Base-by-base conservation (phyloP, 2,113 vertebrate genomes). In the Chrysemys picta region DNA sequence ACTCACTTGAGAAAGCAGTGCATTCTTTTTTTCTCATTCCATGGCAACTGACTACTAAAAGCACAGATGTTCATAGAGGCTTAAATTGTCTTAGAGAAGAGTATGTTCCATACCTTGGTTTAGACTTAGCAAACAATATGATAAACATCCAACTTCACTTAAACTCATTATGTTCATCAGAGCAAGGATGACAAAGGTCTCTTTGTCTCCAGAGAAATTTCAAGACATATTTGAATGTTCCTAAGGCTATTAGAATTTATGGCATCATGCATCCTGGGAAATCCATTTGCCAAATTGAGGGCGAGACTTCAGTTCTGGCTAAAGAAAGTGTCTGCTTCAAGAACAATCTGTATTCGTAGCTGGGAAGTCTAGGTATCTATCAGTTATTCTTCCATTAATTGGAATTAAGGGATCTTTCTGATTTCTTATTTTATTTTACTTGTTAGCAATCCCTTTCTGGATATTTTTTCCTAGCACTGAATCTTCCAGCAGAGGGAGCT, bases 401-500 rank as follows among this genome's bases (percentile, higher is more conserved):
- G 65, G 19, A 38, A 72, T 72, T 72, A 22, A 72, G 65, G 65
- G 65, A 72, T 69, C 65, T 69, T 38, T 69, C 65, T 69, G 65
- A 12, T 4, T 49, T 35, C 5, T 42, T 57, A 3, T 22, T 90
- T 91, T 91, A 21, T 10, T 89, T 27, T 29, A 8, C 45, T 5
- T n/a, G 65, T 72, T 88, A 80, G 17, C 35, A 10, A 53, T 27
- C 24, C 47, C 14, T 1, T 0, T 0, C 10, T 17, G 9, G n/a
- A 83, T n/a, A 59, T 95, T 29, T 25, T 42, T 85, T 93, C 93
- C 88, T 87, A 49, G 52, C 42, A 27, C 54, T 21, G 52, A 25
- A 80, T 78, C 90, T 91, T 92, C 96, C 97, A 97, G 90, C 80
- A 98, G 97, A 96, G 94, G 96, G 97, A 97, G 97, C 93, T 89